phyloP scores from a whole-genome alignment of 2,797 vertebrate genomes.

The Ctenochaetus hawaiiensis region DNA sequence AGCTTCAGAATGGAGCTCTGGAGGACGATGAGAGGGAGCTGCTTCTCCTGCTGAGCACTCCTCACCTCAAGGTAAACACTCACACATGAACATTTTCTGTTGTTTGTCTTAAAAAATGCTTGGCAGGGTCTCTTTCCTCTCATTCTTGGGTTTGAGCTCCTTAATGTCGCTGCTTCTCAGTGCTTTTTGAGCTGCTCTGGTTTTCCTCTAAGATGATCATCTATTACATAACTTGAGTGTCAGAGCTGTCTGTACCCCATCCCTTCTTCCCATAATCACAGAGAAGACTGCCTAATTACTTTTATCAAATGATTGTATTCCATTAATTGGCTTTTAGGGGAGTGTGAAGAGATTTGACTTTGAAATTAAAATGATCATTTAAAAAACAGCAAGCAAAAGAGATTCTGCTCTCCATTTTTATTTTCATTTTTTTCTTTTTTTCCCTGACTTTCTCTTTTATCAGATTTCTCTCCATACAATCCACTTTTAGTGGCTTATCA shows the following conservation, averaged over 20 bases:
- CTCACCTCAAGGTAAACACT: constrained; percentile 91
- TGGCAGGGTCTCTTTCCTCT: background rate
- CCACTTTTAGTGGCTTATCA: background rate
- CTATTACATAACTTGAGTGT: constrained; percentile 23
- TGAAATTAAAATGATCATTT: constrained; percentile 16
- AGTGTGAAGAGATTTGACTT: constrained; percentile 19
- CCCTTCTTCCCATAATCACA: constrained; percentile 19
- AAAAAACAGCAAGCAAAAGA: background rate
- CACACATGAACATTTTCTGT: constrained; percentile 10
- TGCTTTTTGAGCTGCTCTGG: constrained; percentile 20
- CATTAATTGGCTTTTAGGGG: constrained; percentile 35
- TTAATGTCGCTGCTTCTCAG: constrained; percentile 10
- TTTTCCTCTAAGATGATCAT: constrained; percentile 39
- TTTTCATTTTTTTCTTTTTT: background rate
- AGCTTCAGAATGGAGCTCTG: constrained; percentile 89
- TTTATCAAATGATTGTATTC: constrained; percentile 56
- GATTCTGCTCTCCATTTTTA: background rate
- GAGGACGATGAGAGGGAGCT: constrained; percentile 91
- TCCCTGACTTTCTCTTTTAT: background rate
- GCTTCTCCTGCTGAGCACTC: constrained; percentile 90
- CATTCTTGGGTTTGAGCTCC: constrained; percentile 18
- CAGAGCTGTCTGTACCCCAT: constrained; percentile 23
- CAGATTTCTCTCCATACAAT: too few relatives aligned
- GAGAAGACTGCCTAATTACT: constrained; percentile 42
- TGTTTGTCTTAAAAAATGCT: constrained; percentile 6